These are phyloP conservation scores for Alentia gelatinosa DNA, from an alignment of 2,888 invertebrate genomes.

Conservation along the genomic window DNA sequence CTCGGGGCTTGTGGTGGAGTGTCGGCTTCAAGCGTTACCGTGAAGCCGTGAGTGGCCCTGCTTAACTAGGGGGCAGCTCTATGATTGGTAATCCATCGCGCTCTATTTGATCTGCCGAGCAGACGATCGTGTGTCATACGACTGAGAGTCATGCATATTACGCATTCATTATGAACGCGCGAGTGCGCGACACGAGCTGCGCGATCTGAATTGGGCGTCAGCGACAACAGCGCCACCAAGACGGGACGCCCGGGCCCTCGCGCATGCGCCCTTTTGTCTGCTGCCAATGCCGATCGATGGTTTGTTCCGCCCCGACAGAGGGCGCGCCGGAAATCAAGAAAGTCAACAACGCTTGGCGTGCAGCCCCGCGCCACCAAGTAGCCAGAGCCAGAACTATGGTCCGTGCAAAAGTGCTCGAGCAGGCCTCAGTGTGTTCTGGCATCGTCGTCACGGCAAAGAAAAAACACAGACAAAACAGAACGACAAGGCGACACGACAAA, in stretches of 20 bases:
- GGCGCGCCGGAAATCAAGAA: slow-evolving; percentile 2
- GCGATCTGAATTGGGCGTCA: background rate
- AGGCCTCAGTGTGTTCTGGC: background rate
- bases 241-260: background rate
- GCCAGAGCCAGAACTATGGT: background rate
- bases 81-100: background rate
- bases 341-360: background rate
- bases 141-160: slow-evolving; percentile 26
- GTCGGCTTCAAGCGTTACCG: background rate
- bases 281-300: slow-evolving; percentile 6
- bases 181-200: background rate
- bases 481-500: background rate
- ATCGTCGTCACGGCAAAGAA: background rate
- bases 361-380: background rate
- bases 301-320: background rate
- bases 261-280: slow-evolving; percentile 9
- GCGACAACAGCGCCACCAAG: background rate
- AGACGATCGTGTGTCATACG: background rate
- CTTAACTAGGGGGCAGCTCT: background rate
- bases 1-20: background rate
- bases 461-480: background rate
- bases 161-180: background rate
- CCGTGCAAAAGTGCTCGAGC: background rate
- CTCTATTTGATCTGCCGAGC: background rate
- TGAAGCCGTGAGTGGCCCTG: background rate